Evolutionary conservation across 2,113 vertebrate genomes (phyloP).

Genomic region (Syngnathus typhle): DNA sequence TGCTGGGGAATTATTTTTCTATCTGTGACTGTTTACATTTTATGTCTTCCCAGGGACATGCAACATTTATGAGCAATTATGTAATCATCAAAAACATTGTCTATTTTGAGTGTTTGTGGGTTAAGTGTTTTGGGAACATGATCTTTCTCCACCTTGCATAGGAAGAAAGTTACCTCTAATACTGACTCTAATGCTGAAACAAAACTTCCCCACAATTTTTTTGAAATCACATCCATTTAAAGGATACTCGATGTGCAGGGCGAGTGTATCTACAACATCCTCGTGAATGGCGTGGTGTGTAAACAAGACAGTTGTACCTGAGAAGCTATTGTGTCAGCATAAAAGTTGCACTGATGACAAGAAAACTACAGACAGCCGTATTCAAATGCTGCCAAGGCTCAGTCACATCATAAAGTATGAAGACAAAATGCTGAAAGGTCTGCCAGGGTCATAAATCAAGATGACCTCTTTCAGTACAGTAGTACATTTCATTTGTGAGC

Average conservation of each 20-base stretch:
- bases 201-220: slow-evolving; percentile 16
- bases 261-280: slow-evolving; percentile 49
- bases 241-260: slow-evolving; percentile 52
- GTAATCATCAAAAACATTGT: neutral
- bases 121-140: no score
- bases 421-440: neutral
- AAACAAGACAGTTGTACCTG: slow-evolving; percentile 68
- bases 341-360: neutral
- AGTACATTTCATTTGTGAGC: neutral
- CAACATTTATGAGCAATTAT: neutral
- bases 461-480: neutral
- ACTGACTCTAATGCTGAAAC: slow-evolving; percentile 46
- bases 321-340: slow-evolving; percentile 45
- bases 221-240: slow-evolving; percentile 17
- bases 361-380: neutral
- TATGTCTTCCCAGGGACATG: neutral
- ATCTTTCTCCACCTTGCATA: slow-evolving; percentile 15
- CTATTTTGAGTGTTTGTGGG: no score
- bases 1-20: neutral
- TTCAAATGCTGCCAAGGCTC: slow-evolving; percentile 20
- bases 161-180: slow-evolving; percentile 39
- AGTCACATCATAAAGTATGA: slow-evolving; percentile 17
- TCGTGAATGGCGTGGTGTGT: slow-evolving; percentile 54
- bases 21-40: neutral
- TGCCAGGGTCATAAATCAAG: neutral